phyloP scores from a whole-genome alignment of 2,797 vertebrate species.

The Kryptopterus vitreolus region DNA sequence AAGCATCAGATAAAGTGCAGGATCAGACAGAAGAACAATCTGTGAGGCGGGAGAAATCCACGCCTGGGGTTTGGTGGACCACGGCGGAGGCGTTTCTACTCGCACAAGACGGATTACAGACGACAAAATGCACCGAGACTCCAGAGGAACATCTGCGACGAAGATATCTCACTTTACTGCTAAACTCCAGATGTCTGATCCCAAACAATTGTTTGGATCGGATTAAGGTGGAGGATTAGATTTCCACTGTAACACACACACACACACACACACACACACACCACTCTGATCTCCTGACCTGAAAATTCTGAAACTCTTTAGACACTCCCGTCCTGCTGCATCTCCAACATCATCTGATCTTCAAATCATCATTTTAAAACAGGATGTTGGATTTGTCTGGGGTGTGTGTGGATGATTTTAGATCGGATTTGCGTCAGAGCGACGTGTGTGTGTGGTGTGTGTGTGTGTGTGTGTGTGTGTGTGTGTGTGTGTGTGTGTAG shows the following conservation, averaged over 20 bases:
- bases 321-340: no score
- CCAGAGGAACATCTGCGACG: neutral
- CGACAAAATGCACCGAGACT: neutral
- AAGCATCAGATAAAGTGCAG: conserved; percentile 14
- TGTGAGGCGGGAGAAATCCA: neutral
- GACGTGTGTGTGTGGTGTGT: no score
- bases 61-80: neutral
- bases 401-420: neutral
- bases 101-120: neutral
- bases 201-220: neutral
- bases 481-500: no score
- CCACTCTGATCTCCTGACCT: neutral
- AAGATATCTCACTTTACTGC: neutral
- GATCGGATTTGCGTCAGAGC: neutral
- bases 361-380: neutral
- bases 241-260: neutral
- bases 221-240: neutral
- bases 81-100: neutral
- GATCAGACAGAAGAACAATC: neutral
- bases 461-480: no score
- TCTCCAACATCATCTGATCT: no score
- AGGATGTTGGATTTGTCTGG: neutral
- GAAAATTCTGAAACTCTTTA: neutral
- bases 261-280: no score
- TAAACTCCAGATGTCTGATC: neutral